These are phyloP conservation scores for Abrostola tripartita DNA, from an alignment of 2,888 invertebrate species.

Conservation along the genomic window DNA sequence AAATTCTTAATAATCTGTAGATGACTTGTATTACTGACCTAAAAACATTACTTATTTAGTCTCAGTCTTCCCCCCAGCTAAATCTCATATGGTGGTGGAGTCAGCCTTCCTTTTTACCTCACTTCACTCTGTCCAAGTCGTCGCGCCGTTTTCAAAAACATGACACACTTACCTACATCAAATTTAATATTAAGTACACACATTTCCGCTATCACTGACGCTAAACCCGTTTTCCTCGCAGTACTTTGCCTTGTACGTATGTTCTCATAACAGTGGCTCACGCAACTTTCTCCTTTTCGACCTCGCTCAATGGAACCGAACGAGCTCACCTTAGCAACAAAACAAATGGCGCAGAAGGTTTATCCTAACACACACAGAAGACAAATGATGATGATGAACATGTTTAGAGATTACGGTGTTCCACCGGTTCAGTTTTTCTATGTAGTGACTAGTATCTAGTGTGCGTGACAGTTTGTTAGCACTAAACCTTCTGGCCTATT, in stretches of 20 bases:
- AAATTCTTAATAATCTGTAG: no score
- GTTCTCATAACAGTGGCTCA: slow-evolving; percentile 30
- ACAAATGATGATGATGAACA: no score
- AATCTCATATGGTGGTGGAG: no score
- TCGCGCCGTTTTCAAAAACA: not conserved
- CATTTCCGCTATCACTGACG: slow-evolving; percentile 16
- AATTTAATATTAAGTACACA: not conserved
- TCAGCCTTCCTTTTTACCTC: no score
- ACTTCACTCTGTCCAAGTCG: no score
- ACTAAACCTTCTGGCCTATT: not conserved
- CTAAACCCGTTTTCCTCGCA: slow-evolving; percentile 21
- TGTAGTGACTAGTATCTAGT: no score
- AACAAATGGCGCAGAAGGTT: slow-evolving; percentile 6
- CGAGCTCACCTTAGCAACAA: slow-evolving; percentile 12
- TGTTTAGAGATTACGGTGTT: no score
- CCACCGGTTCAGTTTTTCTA: no score
- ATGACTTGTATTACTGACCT: no score
- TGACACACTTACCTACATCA: not conserved
- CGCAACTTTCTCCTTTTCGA: slow-evolving; percentile 54
- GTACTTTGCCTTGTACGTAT: slow-evolving; percentile 33
- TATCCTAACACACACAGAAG: not conserved
- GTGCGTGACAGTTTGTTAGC: not conserved
- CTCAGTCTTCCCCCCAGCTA: no score
- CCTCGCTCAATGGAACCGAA: slow-evolving; percentile 49
- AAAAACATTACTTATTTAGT: no score